Evolutionary conservation across 2,797 vertebrate genomes (phyloP).

Genomic region (Peromyscus melanophrys): DNA sequence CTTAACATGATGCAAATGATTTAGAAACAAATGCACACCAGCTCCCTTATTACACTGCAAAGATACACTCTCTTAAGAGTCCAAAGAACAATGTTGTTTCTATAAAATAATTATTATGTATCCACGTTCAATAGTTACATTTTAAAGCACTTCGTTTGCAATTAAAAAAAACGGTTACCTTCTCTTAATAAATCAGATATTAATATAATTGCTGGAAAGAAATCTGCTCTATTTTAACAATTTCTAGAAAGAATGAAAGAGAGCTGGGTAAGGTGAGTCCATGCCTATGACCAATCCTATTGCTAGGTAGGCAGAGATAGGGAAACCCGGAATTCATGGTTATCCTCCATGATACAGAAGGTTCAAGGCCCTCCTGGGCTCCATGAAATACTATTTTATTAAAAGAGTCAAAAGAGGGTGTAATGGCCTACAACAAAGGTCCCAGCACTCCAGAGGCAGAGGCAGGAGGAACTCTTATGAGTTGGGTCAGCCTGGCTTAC

Average conservation of each 20-base stretch:
- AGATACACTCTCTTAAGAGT: neutral
- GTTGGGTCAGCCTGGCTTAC: neutral
- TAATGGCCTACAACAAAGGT: too few relatives aligned
- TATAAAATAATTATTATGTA: conserved; percentile 43
- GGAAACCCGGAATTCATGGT: neutral
- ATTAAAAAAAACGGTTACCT: neutral
- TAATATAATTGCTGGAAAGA: conserved; percentile 46
- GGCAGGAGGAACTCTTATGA: neutral
- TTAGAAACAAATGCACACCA: conserved; percentile 3
- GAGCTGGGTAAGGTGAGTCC: neutral
- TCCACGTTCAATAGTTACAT: neutral
- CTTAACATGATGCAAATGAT: neutral
- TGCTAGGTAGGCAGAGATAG: neutral
- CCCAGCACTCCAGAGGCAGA: neutral
- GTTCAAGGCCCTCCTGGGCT: neutral
- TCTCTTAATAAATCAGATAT: neutral
- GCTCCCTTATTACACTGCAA: conserved; percentile 8
- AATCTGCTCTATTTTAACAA: conserved; percentile 37
- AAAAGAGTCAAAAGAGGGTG: neutral
- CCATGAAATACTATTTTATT: neutral
- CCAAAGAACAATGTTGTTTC: conserved; percentile 9
- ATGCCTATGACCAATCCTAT: neutral
- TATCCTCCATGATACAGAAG: neutral
- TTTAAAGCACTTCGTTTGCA: conserved; percentile 39
- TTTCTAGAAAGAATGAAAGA: neutral